These are phyloP conservation scores for Ophioderma brevispina DNA, from an alignment of 35 echinoderm and acorn worm species.

Conservation along the genomic window DNA sequence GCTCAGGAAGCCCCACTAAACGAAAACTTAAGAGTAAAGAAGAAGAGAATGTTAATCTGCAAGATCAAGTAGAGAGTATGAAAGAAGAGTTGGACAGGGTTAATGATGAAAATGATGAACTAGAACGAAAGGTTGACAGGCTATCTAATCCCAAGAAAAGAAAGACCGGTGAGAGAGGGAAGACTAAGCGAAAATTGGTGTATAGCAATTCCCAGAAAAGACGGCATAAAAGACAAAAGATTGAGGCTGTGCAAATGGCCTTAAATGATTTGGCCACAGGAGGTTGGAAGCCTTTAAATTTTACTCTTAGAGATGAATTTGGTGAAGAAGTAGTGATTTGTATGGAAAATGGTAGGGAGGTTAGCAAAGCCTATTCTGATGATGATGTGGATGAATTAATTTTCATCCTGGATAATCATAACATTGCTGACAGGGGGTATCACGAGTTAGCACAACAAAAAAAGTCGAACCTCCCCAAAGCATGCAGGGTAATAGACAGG, in stretches of 20 bases:
- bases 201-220: too few species aligned
- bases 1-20: too few species aligned
- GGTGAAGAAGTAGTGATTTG: slow-evolving; percentile 47
- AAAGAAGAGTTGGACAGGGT: too few species aligned
- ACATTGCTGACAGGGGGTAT: slow-evolving; percentile 55
- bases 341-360: slow-evolving; percentile 5
- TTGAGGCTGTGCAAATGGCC: slow-evolving; percentile 21
- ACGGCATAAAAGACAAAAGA: slow-evolving; percentile 46
- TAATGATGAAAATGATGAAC: too few species aligned
- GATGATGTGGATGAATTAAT: slow-evolving; percentile 47
- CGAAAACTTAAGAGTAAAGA: too few species aligned
- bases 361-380: slow-evolving; percentile 3
- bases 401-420: slow-evolving; percentile 49
- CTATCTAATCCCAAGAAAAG: too few species aligned
- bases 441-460: slow-evolving; percentile 43
- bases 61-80: too few species aligned
- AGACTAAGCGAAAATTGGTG: too few species aligned
- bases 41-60: too few species aligned
- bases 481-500: slow-evolving; percentile 32
- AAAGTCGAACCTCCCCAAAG: slow-evolving; percentile 9
- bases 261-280: neutral
- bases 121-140: too few species aligned
- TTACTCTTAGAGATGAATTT: slow-evolving; percentile 44
- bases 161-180: too few species aligned
- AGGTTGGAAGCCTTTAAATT: slow-evolving; percentile 8